Conservation (phyloP, 2,888 invertebrate genomes). For the Drosophila recens region DNA sequence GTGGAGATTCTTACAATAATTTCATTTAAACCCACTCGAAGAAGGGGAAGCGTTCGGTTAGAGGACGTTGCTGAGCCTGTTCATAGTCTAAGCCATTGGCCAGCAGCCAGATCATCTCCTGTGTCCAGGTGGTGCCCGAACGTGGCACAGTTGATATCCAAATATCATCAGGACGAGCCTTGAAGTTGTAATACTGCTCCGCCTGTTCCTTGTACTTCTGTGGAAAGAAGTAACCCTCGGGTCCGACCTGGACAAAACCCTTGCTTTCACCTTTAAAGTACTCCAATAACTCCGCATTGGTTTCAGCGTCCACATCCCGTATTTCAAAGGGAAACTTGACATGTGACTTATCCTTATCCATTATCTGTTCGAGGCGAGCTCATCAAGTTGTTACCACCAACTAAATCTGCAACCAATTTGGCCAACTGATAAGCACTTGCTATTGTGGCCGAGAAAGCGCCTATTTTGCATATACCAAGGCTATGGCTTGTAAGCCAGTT, state of each 20-base stretch:
- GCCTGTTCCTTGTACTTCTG: slow-evolving; percentile 88
- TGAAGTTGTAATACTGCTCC: slow-evolving; percentile 89
- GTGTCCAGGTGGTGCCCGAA: slow-evolving; percentile 92
- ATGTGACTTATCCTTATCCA: slow-evolving; percentile 61
- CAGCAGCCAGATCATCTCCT: slow-evolving; percentile 92
- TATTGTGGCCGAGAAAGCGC: slow-evolving; percentile 48
- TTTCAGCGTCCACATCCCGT: slow-evolving; percentile 86
- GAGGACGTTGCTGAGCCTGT: slow-evolving; percentile 87
- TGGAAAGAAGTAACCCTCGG: slow-evolving; percentile 91
- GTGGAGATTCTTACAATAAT: no score
- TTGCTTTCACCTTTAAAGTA: slow-evolving; percentile 90
- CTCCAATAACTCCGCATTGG: slow-evolving; percentile 87
- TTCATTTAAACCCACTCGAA: slow-evolving; percentile 88
- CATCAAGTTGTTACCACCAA: slow-evolving; percentile 46
- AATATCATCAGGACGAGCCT: slow-evolving; percentile 88
- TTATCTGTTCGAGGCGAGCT: slow-evolving; percentile 43
- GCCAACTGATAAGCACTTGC: slow-evolving; percentile 30
- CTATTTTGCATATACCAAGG: slow-evolving; percentile 22
- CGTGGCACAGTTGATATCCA: slow-evolving; percentile 92
- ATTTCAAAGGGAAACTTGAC: slow-evolving; percentile 87
- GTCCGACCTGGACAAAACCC: slow-evolving; percentile 91
- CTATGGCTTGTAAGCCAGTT: neutral
- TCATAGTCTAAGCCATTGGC: slow-evolving; percentile 91
- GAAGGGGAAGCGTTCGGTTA: slow-evolving; percentile 91
- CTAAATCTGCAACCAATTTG: slow-evolving; percentile 31